These are phyloP conservation scores for Sciurus vulgaris DNA, from an alignment of 2,797 vertebrate genomes.

Conservation along the genomic window DNA sequence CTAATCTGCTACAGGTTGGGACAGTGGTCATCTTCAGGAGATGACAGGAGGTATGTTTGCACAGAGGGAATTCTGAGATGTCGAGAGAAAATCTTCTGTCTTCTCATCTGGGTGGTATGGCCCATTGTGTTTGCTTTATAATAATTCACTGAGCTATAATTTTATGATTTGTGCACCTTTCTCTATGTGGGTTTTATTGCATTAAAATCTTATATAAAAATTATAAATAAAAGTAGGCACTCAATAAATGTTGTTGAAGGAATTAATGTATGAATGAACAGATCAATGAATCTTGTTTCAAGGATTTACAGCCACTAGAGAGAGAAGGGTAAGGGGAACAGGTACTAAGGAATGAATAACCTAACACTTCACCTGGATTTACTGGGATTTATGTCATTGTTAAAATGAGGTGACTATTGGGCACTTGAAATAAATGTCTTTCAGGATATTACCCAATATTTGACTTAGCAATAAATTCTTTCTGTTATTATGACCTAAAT, in stretches of 20 bases:
- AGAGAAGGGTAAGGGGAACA: constrained; percentile 53
- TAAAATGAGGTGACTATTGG: constrained; percentile 72
- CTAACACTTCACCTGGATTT: constrained; percentile 69
- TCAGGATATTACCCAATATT: constrained; percentile 75
- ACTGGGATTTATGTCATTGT: constrained; percentile 68
- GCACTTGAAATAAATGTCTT: constrained; percentile 77
- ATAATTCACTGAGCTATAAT: constrained; percentile 32
- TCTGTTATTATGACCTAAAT: constrained; percentile 77
- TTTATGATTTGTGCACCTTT: constrained; percentile 60
- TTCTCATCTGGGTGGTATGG: neutral
- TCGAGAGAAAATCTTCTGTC: constrained; percentile 38
- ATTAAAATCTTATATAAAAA: constrained; percentile 71
- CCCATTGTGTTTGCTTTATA: constrained; percentile 51
- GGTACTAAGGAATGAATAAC: constrained; percentile 74
- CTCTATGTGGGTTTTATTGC: constrained; percentile 36
- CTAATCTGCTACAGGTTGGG: neutral
- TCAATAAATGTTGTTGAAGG: constrained; percentile 71
- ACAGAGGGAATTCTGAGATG: neutral
- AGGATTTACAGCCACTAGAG: constrained; percentile 71
- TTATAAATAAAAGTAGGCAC: constrained; percentile 71
- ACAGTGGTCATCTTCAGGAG: neutral
- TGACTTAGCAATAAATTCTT: constrained; percentile 80
- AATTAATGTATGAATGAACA: constrained; percentile 72
- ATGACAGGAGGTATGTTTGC: neutral
- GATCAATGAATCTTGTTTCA: constrained; percentile 78